Evolutionary conservation across 2,113 vertebrate genomes (phyloP).

Genomic region (Centrocercus urophasianus): DNA sequence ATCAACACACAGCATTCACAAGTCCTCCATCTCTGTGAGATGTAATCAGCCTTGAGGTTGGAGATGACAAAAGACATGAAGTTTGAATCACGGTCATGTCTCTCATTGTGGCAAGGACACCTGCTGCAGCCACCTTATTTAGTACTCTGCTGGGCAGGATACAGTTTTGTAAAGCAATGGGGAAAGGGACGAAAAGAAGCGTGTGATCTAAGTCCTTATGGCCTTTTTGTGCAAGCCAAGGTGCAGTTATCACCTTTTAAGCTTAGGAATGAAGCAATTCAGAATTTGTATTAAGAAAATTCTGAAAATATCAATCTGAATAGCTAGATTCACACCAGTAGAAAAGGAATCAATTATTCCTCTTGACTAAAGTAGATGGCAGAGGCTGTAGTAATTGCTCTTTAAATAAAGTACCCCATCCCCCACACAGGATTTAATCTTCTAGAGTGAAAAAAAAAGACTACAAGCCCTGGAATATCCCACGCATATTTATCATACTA

Average conservation of each 20-base stretch:
- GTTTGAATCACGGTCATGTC: not conserved
- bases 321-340: not conserved
- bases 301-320: constrained; percentile 6
- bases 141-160: not conserved
- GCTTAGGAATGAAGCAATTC: not conserved
- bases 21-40: not conserved
- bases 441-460: constrained; percentile 37
- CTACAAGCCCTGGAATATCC: not conserved
- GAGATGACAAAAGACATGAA: not conserved
- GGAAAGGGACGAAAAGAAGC: not conserved
- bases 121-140: not conserved
- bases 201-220: not conserved
- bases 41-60: not conserved
- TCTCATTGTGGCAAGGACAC: not conserved
- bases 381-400: constrained; percentile 40
- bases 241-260: not conserved
- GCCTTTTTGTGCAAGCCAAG: not conserved
- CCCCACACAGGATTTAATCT: constrained; percentile 26
- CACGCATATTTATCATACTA: not conserved
- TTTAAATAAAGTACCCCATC: constrained; percentile 32
- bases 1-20: not conserved
- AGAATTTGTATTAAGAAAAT: constrained; percentile 2
- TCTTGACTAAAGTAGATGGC: constrained; percentile 9
- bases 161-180: not conserved
- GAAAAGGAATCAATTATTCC: constrained; percentile 25